A percentile compares a stretch with the other conserved stretches of the same genome.
These are phyloP conservation scores for Agrotis clavis DNA, from an alignment of 2,888 invertebrate genomes.

Conservation along the genomic window DNA sequence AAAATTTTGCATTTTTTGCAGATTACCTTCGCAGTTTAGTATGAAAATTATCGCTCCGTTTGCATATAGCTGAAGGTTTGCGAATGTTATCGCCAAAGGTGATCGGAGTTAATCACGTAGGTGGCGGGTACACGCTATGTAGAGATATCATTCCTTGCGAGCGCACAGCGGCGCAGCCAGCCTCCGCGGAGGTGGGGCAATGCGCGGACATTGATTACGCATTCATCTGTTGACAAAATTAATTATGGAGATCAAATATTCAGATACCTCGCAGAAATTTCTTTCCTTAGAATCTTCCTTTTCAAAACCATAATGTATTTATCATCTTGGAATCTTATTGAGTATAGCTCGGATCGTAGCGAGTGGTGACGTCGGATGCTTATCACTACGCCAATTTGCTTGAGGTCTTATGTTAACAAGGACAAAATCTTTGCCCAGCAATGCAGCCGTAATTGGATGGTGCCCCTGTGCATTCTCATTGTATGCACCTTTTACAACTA, in stretches of 20 bases:
- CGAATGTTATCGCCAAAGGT: constrained; percentile 39
- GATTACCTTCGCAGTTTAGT: constrained; percentile 1
- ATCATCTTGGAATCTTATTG: constrained; percentile 13
- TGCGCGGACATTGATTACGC: constrained; percentile 20
- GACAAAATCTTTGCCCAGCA: constrained; percentile 6
- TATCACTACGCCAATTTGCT: constrained; percentile 21
- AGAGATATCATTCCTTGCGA: constrained; percentile 22
- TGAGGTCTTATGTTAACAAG: constrained; percentile 16
- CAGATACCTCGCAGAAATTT: neutral
- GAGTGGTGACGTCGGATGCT: constrained; percentile 19
- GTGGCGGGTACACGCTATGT: constrained; percentile 11
- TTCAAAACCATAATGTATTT: neutral
- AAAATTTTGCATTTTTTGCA: neutral
- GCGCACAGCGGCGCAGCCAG: neutral
- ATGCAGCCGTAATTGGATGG: constrained; percentile 20
- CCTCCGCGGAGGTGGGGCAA: constrained; percentile 6
- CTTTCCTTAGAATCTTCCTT: no score
- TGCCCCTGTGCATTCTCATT: neutral
- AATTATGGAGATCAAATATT: constrained; percentile 4
- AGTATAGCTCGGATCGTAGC: neutral
- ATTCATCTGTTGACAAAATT: constrained; percentile 17
- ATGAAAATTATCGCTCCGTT: constrained; percentile 13
- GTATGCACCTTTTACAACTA: neutral
- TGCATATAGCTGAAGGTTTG: neutral
- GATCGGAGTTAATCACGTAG: constrained; percentile 36